Evolutionary conservation across 1,140 invertebrate genomes (phyloP).

Genomic region (Lordiphosa clarofinis): DNA sequence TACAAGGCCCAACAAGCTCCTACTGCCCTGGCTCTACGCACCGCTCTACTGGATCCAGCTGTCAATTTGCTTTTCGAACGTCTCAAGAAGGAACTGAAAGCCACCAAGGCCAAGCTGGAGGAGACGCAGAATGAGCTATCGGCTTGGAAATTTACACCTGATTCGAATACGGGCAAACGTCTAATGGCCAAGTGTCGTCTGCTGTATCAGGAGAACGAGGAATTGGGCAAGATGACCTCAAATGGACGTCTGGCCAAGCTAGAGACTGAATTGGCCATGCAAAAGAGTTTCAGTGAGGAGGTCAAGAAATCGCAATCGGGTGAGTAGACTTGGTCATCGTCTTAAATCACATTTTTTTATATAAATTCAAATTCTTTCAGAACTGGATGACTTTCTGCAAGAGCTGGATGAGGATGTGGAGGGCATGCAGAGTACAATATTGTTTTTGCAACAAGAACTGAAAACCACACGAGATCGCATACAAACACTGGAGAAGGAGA

Average conservation of each 20-base stretch:
- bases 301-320: slow-evolving; percentile 98
- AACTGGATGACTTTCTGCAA: slow-evolving; percentile 96
- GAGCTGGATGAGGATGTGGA: slow-evolving; percentile 98
- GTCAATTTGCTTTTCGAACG: slow-evolving; percentile 96
- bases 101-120: slow-evolving; percentile 93
- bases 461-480: slow-evolving; percentile 86
- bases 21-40: slow-evolving; percentile 87
- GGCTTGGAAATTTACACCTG: slow-evolving; percentile 99
- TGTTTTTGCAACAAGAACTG: slow-evolving; percentile 95
- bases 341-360: not conserved
- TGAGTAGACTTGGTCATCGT: slow-evolving; percentile 68
- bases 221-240: slow-evolving; percentile 96
- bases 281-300: slow-evolving; percentile 97
- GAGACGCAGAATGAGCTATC: slow-evolving; percentile 98
- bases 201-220: slow-evolving; percentile 99
- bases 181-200: slow-evolving; percentile 98
- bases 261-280: slow-evolving; percentile 96
- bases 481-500: slow-evolving; percentile 69
- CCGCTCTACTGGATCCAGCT: slow-evolving; percentile 94
- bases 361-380: slow-evolving; percentile 80
- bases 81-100: slow-evolving; percentile 93
- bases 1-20: slow-evolving; percentile 91
- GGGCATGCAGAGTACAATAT: slow-evolving; percentile 98
- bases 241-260: slow-evolving; percentile 96
- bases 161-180: slow-evolving; percentile 98